Evolutionary conservation across 2,888 invertebrate genomes (phyloP).

Genomic region (Plagiodera versicolora): DNA sequence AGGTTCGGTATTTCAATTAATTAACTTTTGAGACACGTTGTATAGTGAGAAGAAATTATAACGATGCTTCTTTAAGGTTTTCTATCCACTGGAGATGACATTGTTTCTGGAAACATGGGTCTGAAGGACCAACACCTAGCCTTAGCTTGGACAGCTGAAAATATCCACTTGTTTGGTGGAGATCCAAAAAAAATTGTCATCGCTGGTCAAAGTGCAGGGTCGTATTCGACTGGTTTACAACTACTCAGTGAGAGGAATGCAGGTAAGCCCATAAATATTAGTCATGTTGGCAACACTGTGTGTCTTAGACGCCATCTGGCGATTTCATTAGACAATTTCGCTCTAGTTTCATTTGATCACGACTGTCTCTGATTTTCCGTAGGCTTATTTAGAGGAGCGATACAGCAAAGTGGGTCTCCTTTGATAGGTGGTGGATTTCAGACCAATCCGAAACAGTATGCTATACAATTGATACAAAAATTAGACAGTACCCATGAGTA

Average conservation of each 20-base stretch:
- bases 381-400: conserved; percentile 8
- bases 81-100: conserved; percentile 14
- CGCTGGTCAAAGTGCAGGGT: conserved; percentile 19
- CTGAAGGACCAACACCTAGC: conserved; percentile 16
- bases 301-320: too few relatives aligned
- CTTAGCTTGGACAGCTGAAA: conserved; percentile 14
- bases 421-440: conserved; percentile 2
- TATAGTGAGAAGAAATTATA: too few relatives aligned
- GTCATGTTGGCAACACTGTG: too few relatives aligned
- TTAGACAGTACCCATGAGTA: neutral
- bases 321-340: too few relatives aligned
- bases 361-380: neutral
- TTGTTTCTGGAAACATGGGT: conserved; percentile 18
- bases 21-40: neutral
- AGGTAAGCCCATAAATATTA: conserved; percentile 5
- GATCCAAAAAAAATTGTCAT: conserved; percentile 16
- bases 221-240: conserved; percentile 14
- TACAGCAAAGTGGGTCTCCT: conserved; percentile 9
- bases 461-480: conserved; percentile 3
- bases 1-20: neutral
- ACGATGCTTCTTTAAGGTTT: conserved; percentile 9
- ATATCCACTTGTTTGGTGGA: conserved; percentile 19
- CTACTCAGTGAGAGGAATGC: conserved; percentile 7
- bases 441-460: neutral
- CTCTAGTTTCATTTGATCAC: too few relatives aligned